Evolutionary conservation across 2,888 invertebrate species (phyloP).

Genomic region (Plagodis dolabraria): DNA sequence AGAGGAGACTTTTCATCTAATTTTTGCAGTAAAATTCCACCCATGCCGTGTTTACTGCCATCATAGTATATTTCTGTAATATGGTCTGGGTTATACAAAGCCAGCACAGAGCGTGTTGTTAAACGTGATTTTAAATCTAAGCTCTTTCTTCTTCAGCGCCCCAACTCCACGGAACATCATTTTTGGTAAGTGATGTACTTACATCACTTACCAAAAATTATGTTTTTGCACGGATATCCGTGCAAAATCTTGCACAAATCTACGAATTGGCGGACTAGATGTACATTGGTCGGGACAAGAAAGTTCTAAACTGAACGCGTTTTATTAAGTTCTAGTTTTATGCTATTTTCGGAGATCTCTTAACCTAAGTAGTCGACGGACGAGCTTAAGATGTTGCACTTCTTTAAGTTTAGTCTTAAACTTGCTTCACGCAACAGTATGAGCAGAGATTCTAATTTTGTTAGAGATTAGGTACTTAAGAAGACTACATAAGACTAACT

Average conservation of each 20-base stretch:
- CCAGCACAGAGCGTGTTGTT: too few relatives aligned
- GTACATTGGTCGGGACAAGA: constrained; percentile 33
- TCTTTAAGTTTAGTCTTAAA: constrained; percentile 39
- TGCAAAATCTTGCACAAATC: constrained; percentile 44
- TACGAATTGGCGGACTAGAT: constrained; percentile 43
- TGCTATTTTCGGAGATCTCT: constrained; percentile 35
- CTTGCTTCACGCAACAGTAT: constrained; percentile 16
- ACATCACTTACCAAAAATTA: too few relatives aligned
- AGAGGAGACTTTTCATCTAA: constrained; percentile 11
- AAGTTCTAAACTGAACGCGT: constrained; percentile 34
- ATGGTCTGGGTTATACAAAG: too few relatives aligned
- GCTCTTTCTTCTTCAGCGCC: too few relatives aligned
- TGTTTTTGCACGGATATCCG: too few relatives aligned
- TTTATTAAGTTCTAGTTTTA: constrained; percentile 36
- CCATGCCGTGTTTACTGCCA: constrained; percentile 46
- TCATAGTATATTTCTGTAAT: not conserved
- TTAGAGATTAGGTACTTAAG: too few relatives aligned
- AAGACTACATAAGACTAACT: too few relatives aligned
- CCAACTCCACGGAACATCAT: too few relatives aligned
- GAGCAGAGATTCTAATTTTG: constrained; percentile 27
- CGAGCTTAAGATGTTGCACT: constrained; percentile 42
- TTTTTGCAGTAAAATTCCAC: constrained; percentile 49
- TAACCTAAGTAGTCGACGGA: constrained; percentile 43
- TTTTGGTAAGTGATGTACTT: constrained; percentile 27
- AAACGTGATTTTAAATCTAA: too few relatives aligned